Evolutionary conservation across 2,888 invertebrate genomes (phyloP), one percentile per base, ranked within the genome.

Genomic region (Chrysolina americana): DNA sequence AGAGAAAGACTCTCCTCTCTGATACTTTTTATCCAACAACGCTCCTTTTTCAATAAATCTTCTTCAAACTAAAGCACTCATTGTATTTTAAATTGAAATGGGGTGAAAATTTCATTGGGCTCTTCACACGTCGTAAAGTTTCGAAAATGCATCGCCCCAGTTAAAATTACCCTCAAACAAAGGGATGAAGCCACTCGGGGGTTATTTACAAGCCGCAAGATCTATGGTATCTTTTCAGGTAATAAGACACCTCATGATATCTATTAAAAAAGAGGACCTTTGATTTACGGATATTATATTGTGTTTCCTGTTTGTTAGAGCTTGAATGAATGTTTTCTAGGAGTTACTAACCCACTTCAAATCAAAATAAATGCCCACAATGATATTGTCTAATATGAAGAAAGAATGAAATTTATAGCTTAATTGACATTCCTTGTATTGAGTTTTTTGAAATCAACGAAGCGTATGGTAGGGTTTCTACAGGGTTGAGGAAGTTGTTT

Each of bases 21-120:
- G n/a, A 28, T 65, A 17, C 28, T 65, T 41, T 65, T 47, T 65
- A 23, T 65, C 13, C 65, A n/a, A 10, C 15, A 73, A 71, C 66
- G 68, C 70, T 69, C 73, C 69, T 73, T 74, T 74, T 65, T 48
- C 68, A 69, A 78, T 79, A 79, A 79, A 78, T 79, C 78, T 73
- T 68, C 73, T 66, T 72, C 74, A 70, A 72, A 65, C 68, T 77
- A 75, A 75, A 76, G 69, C 69, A 76, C 65, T 66, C 75, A 81
- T 82, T 82, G 81, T 82, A 78, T 83, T 81, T 82, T 78, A 83
- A 83, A 85, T 85, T 85, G 83, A 86, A 85, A 86, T 87, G 84
- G 87, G 87, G 87, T 87, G 87, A 85, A 86, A 86, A 87, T 86
- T 87, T 87, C 84, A 86, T 86, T 76, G 73, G 70, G 69, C 81